A percentile compares a stretch with the other conserved stretches of the same genome.
These are phyloP conservation scores for Ondatra zibethicus DNA, from an alignment of 2,113 vertebrate genomes.

Conservation along the genomic window DNA sequence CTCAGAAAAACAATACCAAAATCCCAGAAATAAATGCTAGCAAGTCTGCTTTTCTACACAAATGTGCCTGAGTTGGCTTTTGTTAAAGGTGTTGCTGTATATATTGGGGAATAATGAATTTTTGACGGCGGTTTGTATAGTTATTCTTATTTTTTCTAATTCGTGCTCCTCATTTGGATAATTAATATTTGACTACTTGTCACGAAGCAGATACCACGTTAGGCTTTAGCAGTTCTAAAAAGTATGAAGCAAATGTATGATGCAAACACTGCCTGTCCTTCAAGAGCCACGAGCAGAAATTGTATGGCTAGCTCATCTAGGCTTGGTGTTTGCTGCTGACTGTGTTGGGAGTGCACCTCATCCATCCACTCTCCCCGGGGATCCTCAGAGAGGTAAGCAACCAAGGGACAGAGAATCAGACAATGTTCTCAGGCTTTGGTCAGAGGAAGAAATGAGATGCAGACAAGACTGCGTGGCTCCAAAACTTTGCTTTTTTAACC, in stretches of 20 bases:
- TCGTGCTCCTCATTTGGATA: neutral
- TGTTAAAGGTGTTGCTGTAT: neutral
- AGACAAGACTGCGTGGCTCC: neutral
- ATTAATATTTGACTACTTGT: constrained; percentile 8
- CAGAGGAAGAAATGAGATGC: neutral
- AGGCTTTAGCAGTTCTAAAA: neutral
- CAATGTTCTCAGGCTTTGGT: neutral
- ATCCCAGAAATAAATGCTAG: neutral
- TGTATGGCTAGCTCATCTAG: neutral
- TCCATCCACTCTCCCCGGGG: neutral
- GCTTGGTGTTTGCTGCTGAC: neutral
- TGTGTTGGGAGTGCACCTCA: neutral
- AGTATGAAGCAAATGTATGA: neutral
- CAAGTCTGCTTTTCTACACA: neutral
- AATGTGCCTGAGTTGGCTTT: neutral
- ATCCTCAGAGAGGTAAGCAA: neutral
- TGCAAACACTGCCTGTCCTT: neutral
- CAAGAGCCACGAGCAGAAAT: neutral
- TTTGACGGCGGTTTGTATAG: neutral
- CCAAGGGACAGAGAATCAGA: neutral
- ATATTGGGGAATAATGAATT: neutral
- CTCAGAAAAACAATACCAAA: constrained; percentile 49
- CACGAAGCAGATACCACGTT: neutral
- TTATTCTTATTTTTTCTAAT: constrained; percentile 15
- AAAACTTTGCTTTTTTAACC: neutral